Evolutionary conservation across 2,888 invertebrate genomes (phyloP), one percentile per base, ranked within the genome.

Genomic region (Deroplatys truncata): DNA sequence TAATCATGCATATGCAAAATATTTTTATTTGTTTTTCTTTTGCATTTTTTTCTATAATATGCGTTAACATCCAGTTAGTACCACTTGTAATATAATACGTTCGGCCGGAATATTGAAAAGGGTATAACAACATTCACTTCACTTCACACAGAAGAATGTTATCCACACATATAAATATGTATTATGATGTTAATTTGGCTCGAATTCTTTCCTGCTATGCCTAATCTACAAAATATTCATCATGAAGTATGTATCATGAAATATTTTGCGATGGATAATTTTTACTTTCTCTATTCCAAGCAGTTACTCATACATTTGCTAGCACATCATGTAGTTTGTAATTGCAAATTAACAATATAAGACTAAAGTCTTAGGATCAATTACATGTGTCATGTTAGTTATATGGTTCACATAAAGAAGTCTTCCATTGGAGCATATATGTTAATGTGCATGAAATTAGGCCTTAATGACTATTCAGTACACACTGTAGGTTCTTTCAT

Each of bases 41-140:
- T 72, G 56, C 56, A 72, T 72, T 72, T 72, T 72, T 72, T 72
- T n/a, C 7, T 56, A 72, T 72, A 72, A 72, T 72, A 72, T 72
- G 20, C 15, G 5, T 72, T 20, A 72, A 72, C 56, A 72, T 72
- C 56, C 20, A 72, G 56, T 72, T 72, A 72, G 56, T 72, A 72
- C 56, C 56, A 72, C 16, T 25, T 72, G 56, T 72, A 25, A 72
- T 72, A 72, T 72, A 72, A 82, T 29, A 28, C 20, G n/a, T 82
- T 85, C 89, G 90, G 90, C 90, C 90, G 90, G 90, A 90, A 86
- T 90, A 88, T 90, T 90, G 90, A 90, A 90, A 88, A 90, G 90
- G 90, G 90, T 88, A 88, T 88, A 84, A 84, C 84, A 35, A 90
- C 89, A 88, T 84, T 82, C 87, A 86, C 87, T 88, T 83, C 86